Base-by-base conservation (phyloP, 2,888 invertebrate genomes). In the Stenotaenia linearis region DNA sequence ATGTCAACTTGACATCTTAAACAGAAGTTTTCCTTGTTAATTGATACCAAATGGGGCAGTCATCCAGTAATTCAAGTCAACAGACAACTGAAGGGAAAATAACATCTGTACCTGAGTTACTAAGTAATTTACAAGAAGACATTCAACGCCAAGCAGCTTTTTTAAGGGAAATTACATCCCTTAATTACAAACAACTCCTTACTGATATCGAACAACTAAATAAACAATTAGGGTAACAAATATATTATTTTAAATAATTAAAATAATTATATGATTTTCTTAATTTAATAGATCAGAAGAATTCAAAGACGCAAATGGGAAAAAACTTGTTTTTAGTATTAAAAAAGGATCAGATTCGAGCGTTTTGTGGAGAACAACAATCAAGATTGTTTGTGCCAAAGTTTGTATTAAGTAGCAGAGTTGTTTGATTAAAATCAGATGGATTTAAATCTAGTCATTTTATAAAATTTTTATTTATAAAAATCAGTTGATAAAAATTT, bases 161-260 rank as follows among this genome's bases (percentile, higher is more conserved):
- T 9, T 35, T 87, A 1, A 84, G 85, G 78, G 84, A 86, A 79
- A 81, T 86, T 15, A 86, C 87, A n/a, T 83, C 84, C 6, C 82
- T 88, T 21, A 84, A 88, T 3, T 91, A 91, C 84, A 90, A 90
- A 45, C 89, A 91, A 18, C 90, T 92, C 83, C 85, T 89, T 80
- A 85, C 87, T 75, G 88, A 89, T 82, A 84, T 91, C 15, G 87
- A 87, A 30, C 89, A 90, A 84, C 85, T 92, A 40, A 92, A 92
- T 85, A 85, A 87, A 82, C 86, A 91, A 91, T 91, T 88, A 87
- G 89, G 85, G 78, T 75, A 40, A 81, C 9, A 25, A 25, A 25
- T 15, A 61, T 15, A 77, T 15, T 37, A 4, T n/a, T n/a, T 37
- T 21, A 21, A 18, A 81, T 78, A 75, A 81, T 83, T 81, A 50